Evolutionary conservation across 2,888 invertebrate species (phyloP), one percentile per base, ranked within the genome.

Genomic region (Parapristionchus giblindavisi): DNA sequence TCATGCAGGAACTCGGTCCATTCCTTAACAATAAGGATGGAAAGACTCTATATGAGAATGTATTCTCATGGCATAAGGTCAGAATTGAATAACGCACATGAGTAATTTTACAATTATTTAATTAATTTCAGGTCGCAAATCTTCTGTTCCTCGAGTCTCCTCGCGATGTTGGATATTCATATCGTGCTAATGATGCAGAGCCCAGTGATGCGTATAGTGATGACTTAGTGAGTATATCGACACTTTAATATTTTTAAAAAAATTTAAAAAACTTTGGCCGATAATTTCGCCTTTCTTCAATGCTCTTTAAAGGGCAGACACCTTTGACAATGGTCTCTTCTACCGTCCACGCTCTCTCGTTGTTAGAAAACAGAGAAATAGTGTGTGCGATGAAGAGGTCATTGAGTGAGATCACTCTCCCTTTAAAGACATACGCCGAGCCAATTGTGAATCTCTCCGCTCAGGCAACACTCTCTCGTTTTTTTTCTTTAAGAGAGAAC

Each of bases 111-210:
- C 24, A 43, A 89, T 88, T 77, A 87, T 29, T 48, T 21, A 68
- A 5, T 38, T 70, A 14, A 14, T 17, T 71, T 38, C n/a, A 71
- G 70, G 38, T 71, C 17, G 89, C 90, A 27, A 90, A 90, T 81
- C 88, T 90, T 78, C 76, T 90, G 61, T 90, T 88, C 80, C 77
- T 90, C 76, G 90, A 90, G 82, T 87, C 90, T 1, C 90, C 90
- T 43, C 89, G 89, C 38, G 90, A 90, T 66, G 90, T 90, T 56
- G 90, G 90, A 17, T 90, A 87, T 81, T 90, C 90, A 0, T 90
- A 89, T 81, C 75, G 80, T 58, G 80, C 81, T 29, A 84, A 88
- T 4, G 80, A 77, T 27, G 88, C 58, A 1, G 77, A 75, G 14
- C 80, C 79, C 71, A n/a, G n/a, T n/a, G 74, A 66, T 34, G 51